Conservation (phyloP, 2,113 vertebrate species). For the Talpa occidentalis region DNA sequence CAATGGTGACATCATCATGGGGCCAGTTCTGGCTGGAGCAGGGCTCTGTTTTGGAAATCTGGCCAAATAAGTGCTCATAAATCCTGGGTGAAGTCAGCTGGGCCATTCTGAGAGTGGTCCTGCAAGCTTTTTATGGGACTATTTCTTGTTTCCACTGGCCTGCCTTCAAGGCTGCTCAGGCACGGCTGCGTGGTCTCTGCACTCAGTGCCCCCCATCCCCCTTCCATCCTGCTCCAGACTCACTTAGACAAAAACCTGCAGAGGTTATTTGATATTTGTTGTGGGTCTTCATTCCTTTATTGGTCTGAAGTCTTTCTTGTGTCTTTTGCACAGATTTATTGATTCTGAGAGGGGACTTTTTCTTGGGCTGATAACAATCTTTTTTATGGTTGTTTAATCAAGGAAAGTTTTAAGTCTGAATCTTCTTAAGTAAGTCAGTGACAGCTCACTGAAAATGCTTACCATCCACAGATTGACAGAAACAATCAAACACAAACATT, state of each 20-base stretch:
- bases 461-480: not conserved
- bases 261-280: not conserved
- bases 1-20: not conserved
- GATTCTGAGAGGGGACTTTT: not conserved
- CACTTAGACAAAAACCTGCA: not conserved
- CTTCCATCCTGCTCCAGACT: no score
- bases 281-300: not conserved
- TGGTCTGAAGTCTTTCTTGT: not conserved
- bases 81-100: not conserved
- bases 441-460: not conserved
- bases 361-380: not conserved
- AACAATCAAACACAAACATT: not conserved
- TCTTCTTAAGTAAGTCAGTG: not conserved
- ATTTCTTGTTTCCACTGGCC: not conserved
- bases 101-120: not conserved
- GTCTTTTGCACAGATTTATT: not conserved
- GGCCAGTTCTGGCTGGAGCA: not conserved
- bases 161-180: not conserved
- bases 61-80: not conserved
- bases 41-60: not conserved
- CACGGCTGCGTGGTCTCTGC: not conserved
- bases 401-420: not conserved
- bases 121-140: not conserved
- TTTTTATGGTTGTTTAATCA: not conserved
- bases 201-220: accelerated